Evolutionary conservation across 2,888 invertebrate species (phyloP), one percentile per base, ranked within the genome.

Genomic region (Lottia scabra): DNA sequence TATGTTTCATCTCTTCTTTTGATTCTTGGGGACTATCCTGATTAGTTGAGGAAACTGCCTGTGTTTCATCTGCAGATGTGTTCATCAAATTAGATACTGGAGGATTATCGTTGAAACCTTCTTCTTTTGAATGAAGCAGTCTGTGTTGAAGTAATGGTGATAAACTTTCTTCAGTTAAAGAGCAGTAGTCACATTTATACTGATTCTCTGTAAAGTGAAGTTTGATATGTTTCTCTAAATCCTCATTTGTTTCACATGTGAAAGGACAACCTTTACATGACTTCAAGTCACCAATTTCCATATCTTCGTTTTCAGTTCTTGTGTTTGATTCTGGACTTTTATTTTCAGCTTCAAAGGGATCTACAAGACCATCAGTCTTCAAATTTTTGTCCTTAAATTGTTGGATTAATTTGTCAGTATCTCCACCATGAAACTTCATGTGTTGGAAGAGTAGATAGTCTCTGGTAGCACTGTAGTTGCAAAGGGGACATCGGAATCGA

Each of bases 401-500:
- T 19, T 64, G 44, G n/a, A 46, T 68, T 26, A 46, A 66, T 26
- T 48, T 66, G 26, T 38, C 48, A 38, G 72, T 73, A 3, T 75
- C 74, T 27, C 68, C 73, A 19, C 78, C 72, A 67, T 85, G 86
- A 45, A 80, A 83, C 26, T 80, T 77, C 44, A 84, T 74, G 69
- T 87, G 87, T 65, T 84, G 82, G 64, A 80, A 79, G 30, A 84
- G 75, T 16, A 84, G 74, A 27, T 73, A 80, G 5, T 78, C 79
- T 65, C 82, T 74, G 1, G 79, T 80, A 2, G 83, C 84, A 68
- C 83, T 84, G 73, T 83, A 87, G 62, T 80, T 80, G 71, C 87
- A 87, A 12, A 76, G 69, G 26, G 75, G 77, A 74, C 87, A 87
- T 30, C 80, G 78, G 72, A 81, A 85, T 45, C 79, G 77, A 67